Evolutionary conservation across 2,797 vertebrate genomes (phyloP).

Genomic region (Carcharodon carcharias): DNA sequence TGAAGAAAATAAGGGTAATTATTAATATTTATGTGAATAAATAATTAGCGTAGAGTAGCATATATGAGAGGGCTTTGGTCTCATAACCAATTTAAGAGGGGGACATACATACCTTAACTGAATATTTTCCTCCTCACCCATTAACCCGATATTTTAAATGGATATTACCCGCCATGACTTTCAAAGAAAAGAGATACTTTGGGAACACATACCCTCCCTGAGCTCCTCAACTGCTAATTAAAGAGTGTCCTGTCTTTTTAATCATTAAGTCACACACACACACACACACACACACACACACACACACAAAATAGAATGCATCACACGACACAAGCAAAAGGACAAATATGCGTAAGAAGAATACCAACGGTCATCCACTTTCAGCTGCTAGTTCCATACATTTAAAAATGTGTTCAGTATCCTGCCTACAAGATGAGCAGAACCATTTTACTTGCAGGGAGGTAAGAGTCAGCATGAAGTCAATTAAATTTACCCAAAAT

Average conservation of each 20-base stretch:
- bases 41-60: not conserved
- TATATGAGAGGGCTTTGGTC: not conserved
- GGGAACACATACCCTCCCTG: not conserved
- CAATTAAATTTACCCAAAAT: not conserved
- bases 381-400: not conserved
- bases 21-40: not conserved
- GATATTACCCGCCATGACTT: not conserved
- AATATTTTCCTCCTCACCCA: not conserved
- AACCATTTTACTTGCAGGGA: not conserved
- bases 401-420: too few species aligned
- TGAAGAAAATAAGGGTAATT: not conserved
- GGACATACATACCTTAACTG: not conserved
- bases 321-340: not conserved
- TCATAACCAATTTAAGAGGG: not conserved
- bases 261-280: not conserved
- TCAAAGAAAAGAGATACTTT: not conserved
- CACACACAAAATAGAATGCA: not conserved
- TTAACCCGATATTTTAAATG: not conserved
- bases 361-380: not conserved
- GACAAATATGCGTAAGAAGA: too few species aligned
- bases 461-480: not conserved
- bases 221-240: not conserved
- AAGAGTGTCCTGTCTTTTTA: not conserved
- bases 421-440: not conserved
- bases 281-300: too few species aligned